Evolutionary conservation across 2,888 invertebrate genomes (phyloP), one percentile per base, ranked within the genome.

Genomic region (Congeria kusceri): DNA sequence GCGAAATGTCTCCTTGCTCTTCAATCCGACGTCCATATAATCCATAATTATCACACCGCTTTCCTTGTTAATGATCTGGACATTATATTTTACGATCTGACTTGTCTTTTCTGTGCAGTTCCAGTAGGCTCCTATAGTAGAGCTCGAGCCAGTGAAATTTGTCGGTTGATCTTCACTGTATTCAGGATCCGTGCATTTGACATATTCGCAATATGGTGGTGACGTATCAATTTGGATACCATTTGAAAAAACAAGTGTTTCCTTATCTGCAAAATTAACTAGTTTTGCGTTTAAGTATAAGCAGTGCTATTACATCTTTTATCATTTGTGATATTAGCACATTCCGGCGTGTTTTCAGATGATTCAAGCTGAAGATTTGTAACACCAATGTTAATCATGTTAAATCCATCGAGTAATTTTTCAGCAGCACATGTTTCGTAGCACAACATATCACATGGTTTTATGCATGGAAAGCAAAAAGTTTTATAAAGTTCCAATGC

Each of bases 111-210:
- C 88, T 0, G 69, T 65, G 49, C 82, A 84, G 25, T 86, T 81
- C 88, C 88, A 88, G 29, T 79, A 84, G 3, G 83, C 86, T 15
- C 84, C 86, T 5, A 88, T 78, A 27, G 77, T 73, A 20, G 85
- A 81, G 62, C 78, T 85, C n/a, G 86, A 84, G 7, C 88, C 88
- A n/a, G 84, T 71, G 32, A 76, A 81, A 0, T 62, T n/a, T 9
- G 84, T 72, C 0, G 85, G 85, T 66, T 85, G 85, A 59, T 88
- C 87, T 39, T 72, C 64, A n/a, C 82, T 84, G 49, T 86, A 77
- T 0, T 77, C 67, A 5, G 89, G 89, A 59, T 88, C 86, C 7
- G 85, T 59, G 64, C 89, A 89, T 63, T 75, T 77, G n/a, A 89
- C 80, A 53, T 81, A 86, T 2, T 79, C 74, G 53, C 83, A 72